A percentile compares a stretch with the other conserved stretches of the same genome.
phyloP scores from a whole-genome alignment of 2,113 vertebrate genomes.

The Mesembrinibis cayennensis region DNA sequence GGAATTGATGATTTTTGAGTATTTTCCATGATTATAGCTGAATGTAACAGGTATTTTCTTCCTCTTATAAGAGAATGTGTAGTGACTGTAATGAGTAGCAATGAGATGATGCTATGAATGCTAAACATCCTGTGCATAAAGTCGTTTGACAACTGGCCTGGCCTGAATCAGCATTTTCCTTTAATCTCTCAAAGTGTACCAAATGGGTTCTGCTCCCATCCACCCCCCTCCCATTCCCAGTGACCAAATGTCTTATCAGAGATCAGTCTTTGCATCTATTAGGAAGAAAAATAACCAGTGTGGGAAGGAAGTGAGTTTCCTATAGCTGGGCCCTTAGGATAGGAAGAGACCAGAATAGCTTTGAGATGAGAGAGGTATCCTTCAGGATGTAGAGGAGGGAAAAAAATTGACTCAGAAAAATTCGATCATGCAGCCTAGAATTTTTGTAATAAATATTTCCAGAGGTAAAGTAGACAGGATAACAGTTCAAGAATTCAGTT shows the following conservation, averaged over 20 bases:
- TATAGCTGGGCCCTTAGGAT: background rate
- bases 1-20: background rate
- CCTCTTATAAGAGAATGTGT: background rate
- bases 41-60: background rate
- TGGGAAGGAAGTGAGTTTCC: background rate
- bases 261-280: background rate
- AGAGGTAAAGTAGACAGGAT: background rate
- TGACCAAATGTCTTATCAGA: background rate
- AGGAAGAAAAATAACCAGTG: background rate
- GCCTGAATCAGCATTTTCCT: background rate
- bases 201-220: background rate
- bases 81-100: background rate
- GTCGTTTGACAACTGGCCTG: background rate
- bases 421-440: background rate
- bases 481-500: background rate
- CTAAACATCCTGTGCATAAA: background rate
- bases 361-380: background rate
- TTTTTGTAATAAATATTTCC: background rate
- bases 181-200: background rate
- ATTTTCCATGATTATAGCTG: background rate
- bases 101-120: background rate
- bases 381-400: background rate
- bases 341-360: background rate
- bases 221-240: background rate
- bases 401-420: background rate